A percentile compares a stretch with the other conserved stretches of the same genome.
Evolutionary conservation across 2,797 vertebrate species (phyloP).

Genomic region (Graptemys geographica): DNA sequence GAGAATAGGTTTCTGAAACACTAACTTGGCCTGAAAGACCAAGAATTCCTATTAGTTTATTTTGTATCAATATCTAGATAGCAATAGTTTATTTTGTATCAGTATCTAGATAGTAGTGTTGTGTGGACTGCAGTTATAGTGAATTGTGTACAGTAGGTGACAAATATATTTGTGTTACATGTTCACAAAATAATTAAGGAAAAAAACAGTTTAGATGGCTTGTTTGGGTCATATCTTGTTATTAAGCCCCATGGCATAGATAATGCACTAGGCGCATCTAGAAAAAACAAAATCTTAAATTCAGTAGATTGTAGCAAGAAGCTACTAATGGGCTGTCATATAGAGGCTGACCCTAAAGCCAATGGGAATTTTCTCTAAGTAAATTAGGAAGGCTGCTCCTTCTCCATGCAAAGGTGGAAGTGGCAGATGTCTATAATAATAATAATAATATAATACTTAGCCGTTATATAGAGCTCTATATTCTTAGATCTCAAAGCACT

Average conservation of each 20-base stretch:
- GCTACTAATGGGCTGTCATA: not conserved
- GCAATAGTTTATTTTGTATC: not conserved
- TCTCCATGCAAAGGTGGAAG: not conserved
- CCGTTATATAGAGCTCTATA: not conserved
- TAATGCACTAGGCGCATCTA: not conserved
- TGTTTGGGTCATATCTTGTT: not conserved
- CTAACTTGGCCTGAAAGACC: not conserved
- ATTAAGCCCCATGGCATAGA: not conserved
- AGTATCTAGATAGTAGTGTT: not conserved
- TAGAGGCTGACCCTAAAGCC: not conserved
- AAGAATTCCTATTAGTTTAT: not conserved
- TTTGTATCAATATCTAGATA: not conserved
- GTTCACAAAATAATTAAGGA: not conserved
- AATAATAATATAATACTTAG: not conserved
- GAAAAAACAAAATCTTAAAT: not conserved
- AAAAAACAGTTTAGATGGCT: not conserved
- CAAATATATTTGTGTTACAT: not conserved
- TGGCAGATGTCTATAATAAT: not conserved
- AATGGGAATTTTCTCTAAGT: not conserved
- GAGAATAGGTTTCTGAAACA: not conserved
- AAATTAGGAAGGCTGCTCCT: not conserved
- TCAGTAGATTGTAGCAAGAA: not conserved
- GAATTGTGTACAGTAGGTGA: not conserved
- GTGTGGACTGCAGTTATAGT: not conserved
- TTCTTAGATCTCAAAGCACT: not conserved